Conservation (phyloP, 1,140 invertebrate genomes). For the Panagrolaimus sp. region DNA sequence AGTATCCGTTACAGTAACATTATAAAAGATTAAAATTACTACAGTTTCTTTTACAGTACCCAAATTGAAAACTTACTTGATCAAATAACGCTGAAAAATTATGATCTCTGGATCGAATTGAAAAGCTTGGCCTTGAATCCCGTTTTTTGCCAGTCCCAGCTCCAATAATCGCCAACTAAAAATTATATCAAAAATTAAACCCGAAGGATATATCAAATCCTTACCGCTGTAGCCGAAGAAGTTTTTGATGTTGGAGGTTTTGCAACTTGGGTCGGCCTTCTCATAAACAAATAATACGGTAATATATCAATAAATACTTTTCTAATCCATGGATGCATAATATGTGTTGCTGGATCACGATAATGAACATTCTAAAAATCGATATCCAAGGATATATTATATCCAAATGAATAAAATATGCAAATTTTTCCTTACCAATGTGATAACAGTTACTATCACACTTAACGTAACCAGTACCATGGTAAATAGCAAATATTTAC, state of each 20-base stretch:
- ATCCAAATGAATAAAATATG: constrained; percentile 6
- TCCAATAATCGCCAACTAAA: constrained; percentile 1
- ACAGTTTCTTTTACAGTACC: no score
- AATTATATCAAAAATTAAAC: neutral
- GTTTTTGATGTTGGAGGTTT: neutral
- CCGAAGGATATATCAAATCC: neutral
- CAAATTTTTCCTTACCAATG: constrained; percentile 65
- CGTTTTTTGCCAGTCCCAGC: constrained; percentile 19
- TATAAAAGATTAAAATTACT: no score
- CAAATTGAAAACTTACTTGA: constrained; percentile 19
- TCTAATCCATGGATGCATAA: constrained; percentile 82
- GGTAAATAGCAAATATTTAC: constrained; percentile 97
- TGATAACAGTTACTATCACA: constrained; percentile 94
- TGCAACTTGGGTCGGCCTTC: constrained; percentile 22
- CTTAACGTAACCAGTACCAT: constrained; percentile 98
- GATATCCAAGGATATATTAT: no score
- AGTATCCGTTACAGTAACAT: no score
- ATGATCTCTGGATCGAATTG: constrained; percentile 19
- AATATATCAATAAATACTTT: constrained; percentile 81
- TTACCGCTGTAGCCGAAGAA: constrained; percentile 4
- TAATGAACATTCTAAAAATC: constrained; percentile 84
- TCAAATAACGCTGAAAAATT: constrained; percentile 28
- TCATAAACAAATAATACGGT: constrained; percentile 67
- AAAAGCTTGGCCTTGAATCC: constrained; percentile 26
- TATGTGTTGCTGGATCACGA: constrained; percentile 88